Evolutionary conservation across 2,113 vertebrate genomes (phyloP).

Genomic region (Cathartes aura): DNA sequence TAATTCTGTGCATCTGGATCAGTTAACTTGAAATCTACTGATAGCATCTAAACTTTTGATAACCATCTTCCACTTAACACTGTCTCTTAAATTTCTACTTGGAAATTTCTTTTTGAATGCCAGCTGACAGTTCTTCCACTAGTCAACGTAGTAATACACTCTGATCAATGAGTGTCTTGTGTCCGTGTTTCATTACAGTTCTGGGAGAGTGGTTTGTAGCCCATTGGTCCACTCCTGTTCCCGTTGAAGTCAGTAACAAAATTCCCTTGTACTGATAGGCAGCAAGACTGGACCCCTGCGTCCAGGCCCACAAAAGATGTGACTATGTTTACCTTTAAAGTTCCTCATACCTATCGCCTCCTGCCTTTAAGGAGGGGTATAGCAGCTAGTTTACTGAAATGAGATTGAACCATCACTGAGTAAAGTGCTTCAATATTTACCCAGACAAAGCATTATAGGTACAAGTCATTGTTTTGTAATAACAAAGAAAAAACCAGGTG

Average conservation of each 20-base stretch:
- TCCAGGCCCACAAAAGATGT: neutral
- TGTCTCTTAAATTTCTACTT: neutral
- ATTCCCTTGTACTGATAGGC: neutral
- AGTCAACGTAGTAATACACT: neutral
- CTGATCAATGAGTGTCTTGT: rapidly evolving
- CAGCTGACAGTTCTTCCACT: neutral
- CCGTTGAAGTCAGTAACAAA: neutral
- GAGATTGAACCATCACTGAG: neutral
- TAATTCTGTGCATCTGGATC: neutral
- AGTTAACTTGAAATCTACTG: neutral
- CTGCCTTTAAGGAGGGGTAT: neutral
- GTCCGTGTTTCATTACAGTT: neutral
- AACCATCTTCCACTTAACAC: neutral
- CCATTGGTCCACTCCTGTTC: neutral
- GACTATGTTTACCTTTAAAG: neutral
- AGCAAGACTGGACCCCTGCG: neutral
- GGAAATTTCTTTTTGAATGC: neutral
- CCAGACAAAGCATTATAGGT: neutral
- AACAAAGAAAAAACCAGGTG: neutral
- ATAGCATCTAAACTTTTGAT: neutral
- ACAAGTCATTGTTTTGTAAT: neutral
- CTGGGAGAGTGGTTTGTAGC: neutral
- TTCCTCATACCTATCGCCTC: neutral
- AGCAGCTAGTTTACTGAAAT: neutral
- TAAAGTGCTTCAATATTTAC: neutral